phyloP scores from a whole-genome alignment of 2,797 vertebrate genomes.

The Coracias cyanogaster region DNA sequence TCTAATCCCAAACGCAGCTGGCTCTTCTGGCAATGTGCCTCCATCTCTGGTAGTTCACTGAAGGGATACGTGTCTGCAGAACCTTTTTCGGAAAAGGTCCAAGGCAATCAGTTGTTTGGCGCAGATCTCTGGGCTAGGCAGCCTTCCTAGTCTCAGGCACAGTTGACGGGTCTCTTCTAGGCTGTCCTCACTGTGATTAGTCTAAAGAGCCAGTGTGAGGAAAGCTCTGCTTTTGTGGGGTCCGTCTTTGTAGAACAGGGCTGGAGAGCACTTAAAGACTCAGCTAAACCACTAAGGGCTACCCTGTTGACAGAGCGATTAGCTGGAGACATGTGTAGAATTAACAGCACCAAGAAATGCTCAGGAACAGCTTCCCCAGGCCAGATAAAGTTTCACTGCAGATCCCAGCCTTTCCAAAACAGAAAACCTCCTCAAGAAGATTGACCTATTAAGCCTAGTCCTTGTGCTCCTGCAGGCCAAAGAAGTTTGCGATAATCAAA shows the following conservation, averaged over 20 bases:
- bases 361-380: neutral
- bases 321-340: neutral
- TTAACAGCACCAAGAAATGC: neutral
- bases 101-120: slow-evolving; percentile 55
- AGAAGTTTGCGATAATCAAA: neutral
- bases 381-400: neutral
- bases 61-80: slow-evolving; percentile 68
- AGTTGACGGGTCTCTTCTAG: neutral
- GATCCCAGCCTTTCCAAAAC: neutral
- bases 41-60: slow-evolving; percentile 65
- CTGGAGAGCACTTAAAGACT: neutral
- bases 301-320: slow-evolving; percentile 2
- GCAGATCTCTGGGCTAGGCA: neutral
- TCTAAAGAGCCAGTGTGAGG: neutral
- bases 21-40: slow-evolving; percentile 61
- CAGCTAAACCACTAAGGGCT: neutral
- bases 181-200: neutral
- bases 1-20: slow-evolving; percentile 70
- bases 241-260: neutral
- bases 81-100: slow-evolving; percentile 58
- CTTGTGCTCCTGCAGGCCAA: neutral
- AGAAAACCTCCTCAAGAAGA: neutral
- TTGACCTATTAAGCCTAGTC: neutral
- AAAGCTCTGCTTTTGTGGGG: neutral
- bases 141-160: slow-evolving; percentile 9